Conservation (phyloP, 1,140 invertebrate genomes). For the Prorops nasuta region DNA sequence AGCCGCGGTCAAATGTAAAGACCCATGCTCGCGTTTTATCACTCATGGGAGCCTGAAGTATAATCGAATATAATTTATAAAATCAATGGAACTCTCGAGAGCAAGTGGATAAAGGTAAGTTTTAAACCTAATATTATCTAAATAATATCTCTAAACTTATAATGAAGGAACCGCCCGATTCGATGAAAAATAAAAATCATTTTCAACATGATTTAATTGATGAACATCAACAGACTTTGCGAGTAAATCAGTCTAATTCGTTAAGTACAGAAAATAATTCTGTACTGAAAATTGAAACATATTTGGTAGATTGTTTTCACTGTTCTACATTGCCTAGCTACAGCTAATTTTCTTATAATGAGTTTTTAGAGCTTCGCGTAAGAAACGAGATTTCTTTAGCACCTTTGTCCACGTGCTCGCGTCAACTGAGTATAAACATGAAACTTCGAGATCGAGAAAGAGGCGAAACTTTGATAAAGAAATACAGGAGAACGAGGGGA, state of each 20-base stretch:
- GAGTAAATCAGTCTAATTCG: not conserved
- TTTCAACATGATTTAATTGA: not conserved
- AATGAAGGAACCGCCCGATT: not conserved
- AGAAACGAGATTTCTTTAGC: constrained; percentile 5
- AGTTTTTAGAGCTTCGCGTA: not conserved
- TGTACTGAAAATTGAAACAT: too few relatives aligned
- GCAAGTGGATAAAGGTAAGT: not conserved
- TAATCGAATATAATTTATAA: not conserved
- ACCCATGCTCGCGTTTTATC: not conserved
- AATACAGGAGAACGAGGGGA: not conserved
- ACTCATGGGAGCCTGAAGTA: not conserved
- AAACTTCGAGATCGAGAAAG: not conserved
- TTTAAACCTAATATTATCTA: not conserved
- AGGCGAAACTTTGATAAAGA: not conserved
- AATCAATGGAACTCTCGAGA: not conserved
- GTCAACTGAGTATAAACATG: not conserved
- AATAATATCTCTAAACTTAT: not conserved
- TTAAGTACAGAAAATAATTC: not conserved
- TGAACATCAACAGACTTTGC: not conserved
- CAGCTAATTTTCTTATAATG: not conserved
- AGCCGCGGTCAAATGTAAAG: too few relatives aligned
- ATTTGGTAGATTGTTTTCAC: too few relatives aligned
- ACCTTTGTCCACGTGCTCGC: not conserved
- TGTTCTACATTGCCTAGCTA: not conserved
- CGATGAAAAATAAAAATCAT: not conserved